Percentiles rank a stretch among this genome's conserved stretches.
Evolutionary conservation across 2,888 invertebrate species (phyloP).

Genomic region (Hemistola chrysoprasaria): DNA sequence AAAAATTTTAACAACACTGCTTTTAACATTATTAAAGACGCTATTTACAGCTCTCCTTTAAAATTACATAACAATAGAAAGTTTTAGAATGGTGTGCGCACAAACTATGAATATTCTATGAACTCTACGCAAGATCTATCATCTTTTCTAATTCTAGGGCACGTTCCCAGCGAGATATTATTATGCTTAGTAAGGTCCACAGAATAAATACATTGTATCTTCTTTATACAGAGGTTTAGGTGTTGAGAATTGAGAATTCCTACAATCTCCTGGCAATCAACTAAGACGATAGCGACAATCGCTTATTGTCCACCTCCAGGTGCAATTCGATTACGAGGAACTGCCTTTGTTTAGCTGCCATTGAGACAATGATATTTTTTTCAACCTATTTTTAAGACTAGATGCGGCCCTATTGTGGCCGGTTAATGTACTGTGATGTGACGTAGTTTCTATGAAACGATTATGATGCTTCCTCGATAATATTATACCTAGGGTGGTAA

Average conservation of each 20-base stretch:
- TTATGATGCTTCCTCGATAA: conserved; percentile 6
- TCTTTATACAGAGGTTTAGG: too few relatives aligned
- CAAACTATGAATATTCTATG: too few relatives aligned
- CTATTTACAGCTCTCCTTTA: too few relatives aligned
- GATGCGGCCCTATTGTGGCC: conserved; percentile 54
- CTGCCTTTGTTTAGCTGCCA: conserved; percentile 56
- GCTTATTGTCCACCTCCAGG: conserved; percentile 64
- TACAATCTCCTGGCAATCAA: conserved; percentile 14
- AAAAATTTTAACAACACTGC: too few relatives aligned
- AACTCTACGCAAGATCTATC: too few relatives aligned
- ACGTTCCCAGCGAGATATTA: too few relatives aligned
- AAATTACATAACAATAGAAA: neutral
- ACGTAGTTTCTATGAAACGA: conserved; percentile 8
- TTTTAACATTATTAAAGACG: too few relatives aligned
- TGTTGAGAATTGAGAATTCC: conserved; percentile 6
- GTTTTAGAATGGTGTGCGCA: neutral
- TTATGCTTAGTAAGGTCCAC: too few relatives aligned
- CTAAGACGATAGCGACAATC: conserved; percentile 48
- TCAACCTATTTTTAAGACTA: conserved; percentile 45
- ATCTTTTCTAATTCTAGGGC: too few relatives aligned
- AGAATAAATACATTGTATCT: too few relatives aligned
- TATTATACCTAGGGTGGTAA: neutral
- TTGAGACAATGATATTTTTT: conserved; percentile 63
- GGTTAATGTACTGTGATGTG: conserved; percentile 39
- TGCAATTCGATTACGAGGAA: conserved; percentile 61